Conservation (phyloP, 2,113 vertebrate species). For the Martes martes region DNA sequence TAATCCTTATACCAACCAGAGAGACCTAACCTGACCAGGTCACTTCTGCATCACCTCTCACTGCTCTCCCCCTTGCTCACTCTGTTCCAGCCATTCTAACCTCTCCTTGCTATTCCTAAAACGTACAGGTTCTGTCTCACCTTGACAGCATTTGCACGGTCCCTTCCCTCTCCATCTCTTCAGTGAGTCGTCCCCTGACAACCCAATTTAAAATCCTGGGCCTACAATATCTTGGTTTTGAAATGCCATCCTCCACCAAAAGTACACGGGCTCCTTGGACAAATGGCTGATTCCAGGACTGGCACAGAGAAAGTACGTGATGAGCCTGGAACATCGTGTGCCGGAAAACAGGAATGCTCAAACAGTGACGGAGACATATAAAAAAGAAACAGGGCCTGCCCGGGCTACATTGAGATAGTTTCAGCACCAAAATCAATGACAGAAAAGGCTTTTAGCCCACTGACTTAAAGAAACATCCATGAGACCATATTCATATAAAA, state of each 20-base stretch:
- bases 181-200: background rate
- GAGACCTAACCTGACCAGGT: background rate
- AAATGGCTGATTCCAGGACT: background rate
- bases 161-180: background rate
- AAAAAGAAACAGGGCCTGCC: background rate
- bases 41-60: background rate
- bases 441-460: background rate
- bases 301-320: background rate
- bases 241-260: background rate
- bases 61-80: background rate
- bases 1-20: background rate
- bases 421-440: background rate
- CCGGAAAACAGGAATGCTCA: background rate
- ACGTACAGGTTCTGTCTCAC: background rate
- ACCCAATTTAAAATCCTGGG: background rate
- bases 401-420: background rate
- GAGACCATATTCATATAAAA: background rate
- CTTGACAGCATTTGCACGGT: background rate
- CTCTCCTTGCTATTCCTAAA: background rate
- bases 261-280: background rate
- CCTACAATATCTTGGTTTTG: background rate
- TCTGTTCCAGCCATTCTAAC: background rate
- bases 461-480: constrained; percentile 23
- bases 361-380: background rate
- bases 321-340: background rate